These are phyloP conservation scores for Drusus annulatus DNA, from an alignment of 1,140 invertebrate genomes.

Conservation along the genomic window DNA sequence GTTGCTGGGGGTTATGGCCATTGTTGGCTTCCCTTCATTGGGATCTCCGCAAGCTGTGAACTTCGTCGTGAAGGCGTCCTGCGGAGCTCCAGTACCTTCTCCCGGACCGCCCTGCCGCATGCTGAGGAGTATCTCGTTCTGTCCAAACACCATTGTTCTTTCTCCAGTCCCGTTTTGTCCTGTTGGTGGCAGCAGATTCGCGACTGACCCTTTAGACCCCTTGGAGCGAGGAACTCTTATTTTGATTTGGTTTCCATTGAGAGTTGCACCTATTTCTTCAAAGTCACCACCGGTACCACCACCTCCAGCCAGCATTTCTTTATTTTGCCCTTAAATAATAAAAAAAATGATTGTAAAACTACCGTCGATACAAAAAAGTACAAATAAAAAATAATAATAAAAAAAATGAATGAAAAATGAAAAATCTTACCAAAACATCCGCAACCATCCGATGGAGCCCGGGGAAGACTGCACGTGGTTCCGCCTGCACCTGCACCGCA, in stretches of 20 bases:
- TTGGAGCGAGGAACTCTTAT: slow-evolving; percentile 63
- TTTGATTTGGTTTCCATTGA: slow-evolving; percentile 65
- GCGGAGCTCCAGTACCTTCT: background rate
- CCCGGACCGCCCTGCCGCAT: background rate
- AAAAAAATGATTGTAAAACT: too few species aligned
- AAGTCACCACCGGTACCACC: background rate
- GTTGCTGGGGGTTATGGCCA: slow-evolving; percentile 41
- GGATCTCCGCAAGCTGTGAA: slow-evolving; percentile 21
- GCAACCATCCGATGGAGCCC: background rate
- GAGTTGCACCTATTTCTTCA: slow-evolving; percentile 64
- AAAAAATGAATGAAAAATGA: background rate
- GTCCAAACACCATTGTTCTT: slow-evolving; percentile 21
- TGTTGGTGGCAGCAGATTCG: background rate
- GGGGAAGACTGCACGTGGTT: background rate
- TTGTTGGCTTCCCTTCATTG: slow-evolving; percentile 52
- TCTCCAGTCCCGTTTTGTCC: background rate
- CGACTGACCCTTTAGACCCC: too few species aligned
- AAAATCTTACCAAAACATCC: slow-evolving; percentile 2
- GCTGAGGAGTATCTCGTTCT: slow-evolving; percentile 34
- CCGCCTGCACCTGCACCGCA: background rate
- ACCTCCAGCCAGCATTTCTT: background rate
- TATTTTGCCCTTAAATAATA: background rate
- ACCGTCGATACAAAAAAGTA: background rate
- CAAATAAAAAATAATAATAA: background rate
- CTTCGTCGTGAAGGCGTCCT: slow-evolving; percentile 1